phyloP scores from a whole-genome alignment of 2,113 vertebrate species.

The Dicerorhinus sumatrensis region DNA sequence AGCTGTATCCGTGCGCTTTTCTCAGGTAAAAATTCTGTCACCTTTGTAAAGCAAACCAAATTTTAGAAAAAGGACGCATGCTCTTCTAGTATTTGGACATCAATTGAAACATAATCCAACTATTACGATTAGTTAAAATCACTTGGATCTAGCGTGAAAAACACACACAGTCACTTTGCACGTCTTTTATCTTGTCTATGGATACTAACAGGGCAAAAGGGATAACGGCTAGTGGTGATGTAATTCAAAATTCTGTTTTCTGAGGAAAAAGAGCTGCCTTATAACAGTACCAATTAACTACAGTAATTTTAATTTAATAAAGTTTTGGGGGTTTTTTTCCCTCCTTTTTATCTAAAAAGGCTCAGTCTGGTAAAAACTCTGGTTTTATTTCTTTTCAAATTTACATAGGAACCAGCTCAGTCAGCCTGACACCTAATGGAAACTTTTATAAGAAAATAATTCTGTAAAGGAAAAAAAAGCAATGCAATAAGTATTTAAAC shows the following conservation, averaged over 20 bases:
- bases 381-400: not conserved
- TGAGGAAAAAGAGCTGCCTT: not conserved
- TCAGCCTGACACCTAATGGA: conserved; percentile 82
- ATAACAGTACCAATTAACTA: conserved; percentile 6
- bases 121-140: not conserved
- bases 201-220: conserved; percentile 3
- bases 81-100: not conserved
- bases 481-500: conserved; percentile 45
- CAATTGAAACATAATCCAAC: not conserved
- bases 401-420: conserved; percentile 66
- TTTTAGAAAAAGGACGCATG: not conserved
- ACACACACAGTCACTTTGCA: not conserved
- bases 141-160: not conserved
- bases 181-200: not conserved
- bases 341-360: conserved; percentile 36
- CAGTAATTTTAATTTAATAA: conserved; percentile 46
- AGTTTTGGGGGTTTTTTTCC: not conserved
- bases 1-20: not conserved
- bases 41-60: not conserved
- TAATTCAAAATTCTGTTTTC: conserved; percentile 58
- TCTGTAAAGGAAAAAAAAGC: conserved; percentile 36
- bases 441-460: conserved; percentile 73
- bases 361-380: not conserved
- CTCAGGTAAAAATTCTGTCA: not conserved
- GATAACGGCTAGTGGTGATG: not conserved